Conservation (phyloP, 2,888 invertebrate species). For the Agrotis ipsilon region DNA sequence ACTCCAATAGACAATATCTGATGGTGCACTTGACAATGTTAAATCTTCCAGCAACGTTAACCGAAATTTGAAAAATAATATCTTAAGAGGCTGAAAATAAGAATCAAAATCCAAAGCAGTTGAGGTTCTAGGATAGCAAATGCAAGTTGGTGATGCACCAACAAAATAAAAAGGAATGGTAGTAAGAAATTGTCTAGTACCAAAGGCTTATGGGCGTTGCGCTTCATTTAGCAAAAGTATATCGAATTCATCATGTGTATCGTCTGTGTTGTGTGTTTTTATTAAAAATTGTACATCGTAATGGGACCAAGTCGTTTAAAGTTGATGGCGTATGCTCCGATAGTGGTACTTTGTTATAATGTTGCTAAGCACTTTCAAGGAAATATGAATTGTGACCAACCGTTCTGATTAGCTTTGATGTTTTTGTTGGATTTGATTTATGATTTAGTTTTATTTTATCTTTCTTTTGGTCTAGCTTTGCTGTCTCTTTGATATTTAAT, state of each 20-base stretch:
- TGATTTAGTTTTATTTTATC: constrained; percentile 37
- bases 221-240: constrained; percentile 91
- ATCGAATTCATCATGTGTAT: constrained; percentile 87
- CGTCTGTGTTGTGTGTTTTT: constrained; percentile 81
- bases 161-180: constrained; percentile 77
- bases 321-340: constrained; percentile 67
- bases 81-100: constrained; percentile 56
- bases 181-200: constrained; percentile 74
- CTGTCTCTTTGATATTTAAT: background rate
- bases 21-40: constrained; percentile 67
- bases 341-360: constrained; percentile 59
- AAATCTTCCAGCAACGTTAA: constrained; percentile 16
- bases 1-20: constrained; percentile 81
- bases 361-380: constrained; percentile 64
- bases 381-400: constrained; percentile 62
- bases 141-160: constrained; percentile 67
- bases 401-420: constrained; percentile 59
- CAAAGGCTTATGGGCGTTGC: constrained; percentile 81
- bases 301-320: constrained; percentile 71
- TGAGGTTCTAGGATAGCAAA: constrained; percentile 37
- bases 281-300: constrained; percentile 77
- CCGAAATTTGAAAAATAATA: constrained; percentile 21
- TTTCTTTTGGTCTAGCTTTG: background rate
- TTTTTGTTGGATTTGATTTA: constrained; percentile 63
- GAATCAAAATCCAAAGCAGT: constrained; percentile 54